Conservation (phyloP, 2,888 invertebrate genomes). For the Agriopis aurantiaria region DNA sequence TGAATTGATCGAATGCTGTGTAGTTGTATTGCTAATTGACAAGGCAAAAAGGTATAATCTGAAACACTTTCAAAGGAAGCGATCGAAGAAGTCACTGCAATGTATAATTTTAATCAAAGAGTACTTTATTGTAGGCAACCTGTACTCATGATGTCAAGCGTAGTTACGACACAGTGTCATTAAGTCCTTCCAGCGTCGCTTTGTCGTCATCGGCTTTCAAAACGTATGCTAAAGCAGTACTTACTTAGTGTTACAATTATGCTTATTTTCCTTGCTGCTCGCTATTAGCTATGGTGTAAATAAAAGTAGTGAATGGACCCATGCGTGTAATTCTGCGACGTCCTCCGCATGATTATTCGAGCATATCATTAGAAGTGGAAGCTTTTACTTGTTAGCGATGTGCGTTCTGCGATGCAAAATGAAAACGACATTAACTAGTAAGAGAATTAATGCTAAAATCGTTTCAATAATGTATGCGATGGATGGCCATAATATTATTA, state of each 20-base stretch:
- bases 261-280: constrained; percentile 61
- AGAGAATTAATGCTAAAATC: constrained; percentile 56
- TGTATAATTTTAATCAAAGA: constrained; percentile 30
- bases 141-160: constrained; percentile 47
- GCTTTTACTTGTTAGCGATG: constrained; percentile 55
- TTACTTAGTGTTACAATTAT: constrained; percentile 66
- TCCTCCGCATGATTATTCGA: constrained; percentile 62
- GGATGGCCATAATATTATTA: constrained; percentile 45
- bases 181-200: constrained; percentile 57
- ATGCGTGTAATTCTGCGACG: constrained; percentile 66
- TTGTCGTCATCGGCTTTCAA: constrained; percentile 69
- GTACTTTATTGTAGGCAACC: constrained; percentile 18
- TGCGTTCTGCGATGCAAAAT: constrained; percentile 47
- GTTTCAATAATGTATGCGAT: constrained; percentile 52
- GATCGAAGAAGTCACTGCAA: constrained; percentile 23
- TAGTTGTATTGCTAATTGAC: constrained; percentile 45
- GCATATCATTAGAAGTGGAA: constrained; percentile 61
- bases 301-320: constrained; percentile 58
- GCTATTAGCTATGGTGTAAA: constrained; percentile 67
- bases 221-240: constrained; percentile 61
- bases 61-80: constrained; percentile 29
- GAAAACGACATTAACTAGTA: constrained; percentile 54
- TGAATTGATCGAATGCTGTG: constrained; percentile 43
- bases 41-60: constrained; percentile 33
- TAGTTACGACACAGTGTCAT: constrained; percentile 54